Evolutionary conservation across 2,888 invertebrate genomes (phyloP), one percentile per base, ranked within the genome.

Genomic region (Phasia obesa): DNA sequence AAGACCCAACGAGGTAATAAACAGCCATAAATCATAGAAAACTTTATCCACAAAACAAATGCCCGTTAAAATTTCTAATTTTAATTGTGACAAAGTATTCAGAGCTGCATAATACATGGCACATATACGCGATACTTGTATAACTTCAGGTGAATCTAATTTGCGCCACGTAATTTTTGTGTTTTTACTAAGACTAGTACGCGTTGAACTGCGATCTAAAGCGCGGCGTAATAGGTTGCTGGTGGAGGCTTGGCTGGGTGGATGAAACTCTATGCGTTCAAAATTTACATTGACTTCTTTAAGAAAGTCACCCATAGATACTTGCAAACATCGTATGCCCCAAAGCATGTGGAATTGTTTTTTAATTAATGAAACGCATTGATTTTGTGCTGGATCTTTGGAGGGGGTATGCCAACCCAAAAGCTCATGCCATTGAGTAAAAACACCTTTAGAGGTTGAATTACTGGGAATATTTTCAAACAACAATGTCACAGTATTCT

Each of bases 341-440:
- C 93, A 93, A 70, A 93, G 87, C 86, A 93, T 89, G 82, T 93
- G 92, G 73, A 93, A 90, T 85, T 93, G 93, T 62, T 90, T 90
- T 87, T 93, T 93, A 2, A 92, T 89, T 15, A 92, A 65, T 0
- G 89, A 87, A 35, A 92, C 90, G 86, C 91, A 90, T 86, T 92
- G 92, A 71, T 92, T 91, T 84, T 90, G 90, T 13, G 90, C 90
- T 0, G 89, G 87, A 81, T 91, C 91, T 15, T 89, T 86, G 2
- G 94, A 93, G 84, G 96, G 95, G 0, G 95, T 94, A 90, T 98
- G 98, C 98, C 99, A 99, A 47, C 99, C 99, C 13, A 99, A 93
- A 25, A 99, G 95, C 4, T 99, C 99, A 92, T 99, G 99, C 99
- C 99, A 99, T 91, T 98, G 97, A 62, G 97, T 97, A 64, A 98